These are phyloP conservation scores for Aromia moschata DNA, from an alignment of 2,888 invertebrate genomes.

Conservation along the genomic window DNA sequence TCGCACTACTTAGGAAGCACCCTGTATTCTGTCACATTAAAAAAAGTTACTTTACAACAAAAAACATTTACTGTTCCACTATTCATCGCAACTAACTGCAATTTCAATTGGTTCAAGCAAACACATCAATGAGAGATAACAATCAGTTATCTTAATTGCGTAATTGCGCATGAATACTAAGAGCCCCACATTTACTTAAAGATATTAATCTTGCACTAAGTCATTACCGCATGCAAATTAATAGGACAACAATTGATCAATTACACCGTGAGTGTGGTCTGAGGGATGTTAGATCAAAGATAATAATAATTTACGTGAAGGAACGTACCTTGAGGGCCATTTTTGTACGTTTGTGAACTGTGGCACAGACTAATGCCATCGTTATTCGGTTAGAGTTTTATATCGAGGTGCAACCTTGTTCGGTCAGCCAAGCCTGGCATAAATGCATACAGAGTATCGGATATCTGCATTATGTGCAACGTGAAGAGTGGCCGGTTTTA, in stretches of 20 bases:
- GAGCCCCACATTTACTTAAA: neutral
- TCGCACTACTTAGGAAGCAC: too few relatives aligned
- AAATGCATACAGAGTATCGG: constrained; percentile 13
- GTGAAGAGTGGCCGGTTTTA: constrained; percentile 1
- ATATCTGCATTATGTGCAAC: constrained; percentile 13
- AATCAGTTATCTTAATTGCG: neutral
- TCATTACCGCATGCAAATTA: constrained; percentile 1
- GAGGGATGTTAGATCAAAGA: neutral
- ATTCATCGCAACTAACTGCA: too few relatives aligned
- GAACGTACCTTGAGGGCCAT: constrained; percentile 44
- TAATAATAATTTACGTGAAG: constrained; percentile 2
- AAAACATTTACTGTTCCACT: too few relatives aligned
- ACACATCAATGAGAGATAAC: neutral
- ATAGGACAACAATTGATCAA: neutral
- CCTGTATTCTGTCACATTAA: too few relatives aligned
- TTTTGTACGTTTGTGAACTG: constrained; percentile 29
- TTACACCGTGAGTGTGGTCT: neutral
- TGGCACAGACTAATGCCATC: constrained; percentile 28
- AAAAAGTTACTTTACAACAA: too few relatives aligned
- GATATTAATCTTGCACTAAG: neutral
- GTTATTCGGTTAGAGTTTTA: constrained; percentile 33
- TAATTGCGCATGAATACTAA: neutral
- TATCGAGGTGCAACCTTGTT: constrained; percentile 36
- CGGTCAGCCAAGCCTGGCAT: constrained; percentile 33
- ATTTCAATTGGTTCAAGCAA: too few relatives aligned